Base-by-base conservation (phyloP, 2,113 vertebrate genomes). In the Trichomycterus rosablanca region DNA sequence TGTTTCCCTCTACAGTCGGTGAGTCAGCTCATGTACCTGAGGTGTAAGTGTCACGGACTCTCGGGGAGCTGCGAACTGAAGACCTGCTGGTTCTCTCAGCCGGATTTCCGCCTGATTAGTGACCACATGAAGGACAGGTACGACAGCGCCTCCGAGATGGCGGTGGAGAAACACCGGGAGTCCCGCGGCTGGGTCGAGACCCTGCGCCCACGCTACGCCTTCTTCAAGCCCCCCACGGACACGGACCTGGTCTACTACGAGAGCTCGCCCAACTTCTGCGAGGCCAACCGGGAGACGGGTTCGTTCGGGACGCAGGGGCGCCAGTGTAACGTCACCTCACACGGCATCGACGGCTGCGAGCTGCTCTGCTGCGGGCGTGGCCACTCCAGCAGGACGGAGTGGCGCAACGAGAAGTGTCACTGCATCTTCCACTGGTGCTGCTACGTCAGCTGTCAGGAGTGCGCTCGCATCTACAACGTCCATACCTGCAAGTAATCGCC, bases 381-480 rank as follows among this genome's bases (percentile, higher is more conserved):
- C 50, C 95, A 97, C 88, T 95, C 97, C 85, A 97, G 95, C 35
- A 84, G 91, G 83, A 98, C 94, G 72, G 95, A 98, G 88, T 92
- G 89, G 7, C 90, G 95, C 67, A 97, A 94, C 61, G 95, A 98
- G 86, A 98, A 98, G 30, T 98, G 95, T 50, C 93, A 96, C 85
- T 98, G 95, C 80, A 90, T 97, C 83, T 98, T 98, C 87, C 95
- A 98, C 85, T 98, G 95, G 95, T 98, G 95, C 86, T 98, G 95
- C 86, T 98, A 98, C 0, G 95, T 98, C 59, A 95, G 93, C 84
- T 98, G 95, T 73, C 95, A 98, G 83, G 95, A 98, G 87, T 98
- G 95, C 14, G 56, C 88, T 40, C 89, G 94, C 0, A 83, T 96
- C 66, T 98, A 98, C 1, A 94, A 98, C 0, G 92, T 98, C 7